These are phyloP conservation scores for Vespertilio murinus DNA, from an alignment of 2,797 vertebrate genomes.

Conservation along the genomic window DNA sequence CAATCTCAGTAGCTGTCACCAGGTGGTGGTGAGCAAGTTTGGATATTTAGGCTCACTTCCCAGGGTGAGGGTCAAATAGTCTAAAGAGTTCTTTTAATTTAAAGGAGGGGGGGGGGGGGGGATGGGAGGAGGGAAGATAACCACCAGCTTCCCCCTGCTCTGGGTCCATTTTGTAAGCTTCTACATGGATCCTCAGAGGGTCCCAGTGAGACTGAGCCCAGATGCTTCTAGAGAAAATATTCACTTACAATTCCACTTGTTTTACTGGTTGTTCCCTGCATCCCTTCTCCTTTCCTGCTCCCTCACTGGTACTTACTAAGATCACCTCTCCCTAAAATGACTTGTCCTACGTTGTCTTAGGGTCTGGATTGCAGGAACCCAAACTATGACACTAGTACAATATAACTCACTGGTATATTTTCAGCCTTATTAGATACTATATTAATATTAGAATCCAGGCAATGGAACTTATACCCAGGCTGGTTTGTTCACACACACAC, in stretches of 20 bases:
- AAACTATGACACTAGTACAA: background rate
- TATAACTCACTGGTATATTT: background rate
- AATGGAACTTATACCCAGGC: background rate
- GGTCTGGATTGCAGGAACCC: background rate
- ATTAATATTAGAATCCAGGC: background rate
- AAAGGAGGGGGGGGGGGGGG: too few species aligned
- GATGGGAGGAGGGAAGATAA: too few species aligned
- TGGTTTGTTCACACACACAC: background rate
- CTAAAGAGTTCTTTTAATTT: background rate
- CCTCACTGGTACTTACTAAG: background rate
- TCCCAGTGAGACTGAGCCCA: background rate
- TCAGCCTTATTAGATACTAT: background rate
- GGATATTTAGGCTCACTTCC: background rate
- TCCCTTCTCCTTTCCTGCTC: background rate
- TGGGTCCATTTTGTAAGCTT: background rate
- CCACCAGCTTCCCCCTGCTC: background rate
- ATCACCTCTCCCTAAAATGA: background rate
- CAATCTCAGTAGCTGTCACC: constrained; percentile 28
- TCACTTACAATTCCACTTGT: background rate
- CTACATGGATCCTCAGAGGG: background rate
- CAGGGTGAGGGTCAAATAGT: background rate
- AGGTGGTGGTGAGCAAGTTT: constrained; percentile 32
- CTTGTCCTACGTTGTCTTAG: background rate
- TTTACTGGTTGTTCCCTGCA: background rate
- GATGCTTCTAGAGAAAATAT: background rate